These are phyloP conservation scores for Myrmecobius fasciatus DNA, from an alignment of 2,113 vertebrate genomes.

Conservation along the genomic window DNA sequence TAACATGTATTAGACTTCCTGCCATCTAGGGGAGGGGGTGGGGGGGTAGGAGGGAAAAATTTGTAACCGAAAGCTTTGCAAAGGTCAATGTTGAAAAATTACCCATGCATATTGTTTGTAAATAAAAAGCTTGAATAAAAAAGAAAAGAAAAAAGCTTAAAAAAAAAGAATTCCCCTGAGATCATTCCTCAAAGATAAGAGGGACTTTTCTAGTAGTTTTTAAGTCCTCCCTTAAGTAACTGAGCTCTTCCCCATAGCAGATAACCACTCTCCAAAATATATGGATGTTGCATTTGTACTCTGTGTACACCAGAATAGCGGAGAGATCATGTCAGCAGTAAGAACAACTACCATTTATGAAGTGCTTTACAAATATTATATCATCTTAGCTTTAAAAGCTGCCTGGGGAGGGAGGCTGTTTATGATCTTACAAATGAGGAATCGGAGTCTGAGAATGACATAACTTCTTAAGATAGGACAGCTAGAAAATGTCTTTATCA, in stretches of 20 bases:
- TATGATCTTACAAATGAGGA: neutral
- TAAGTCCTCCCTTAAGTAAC: neutral
- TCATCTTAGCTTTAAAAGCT: neutral
- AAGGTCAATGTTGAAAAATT: too few relatives aligned
- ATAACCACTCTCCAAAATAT: neutral
- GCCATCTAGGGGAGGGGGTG: too few relatives aligned
- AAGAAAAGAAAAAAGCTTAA: too few relatives aligned
- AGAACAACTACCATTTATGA: neutral
- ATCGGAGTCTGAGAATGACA: neutral
- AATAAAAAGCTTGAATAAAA: too few relatives aligned
- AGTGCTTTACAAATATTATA: neutral
- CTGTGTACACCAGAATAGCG: neutral
- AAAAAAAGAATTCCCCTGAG: slow-evolving; percentile 38
- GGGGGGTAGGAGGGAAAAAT: too few relatives aligned
- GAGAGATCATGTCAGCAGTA: neutral
- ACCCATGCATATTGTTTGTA: too few relatives aligned
- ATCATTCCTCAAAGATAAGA: slow-evolving; percentile 64
- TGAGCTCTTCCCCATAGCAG: neutral
- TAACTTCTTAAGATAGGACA: neutral
- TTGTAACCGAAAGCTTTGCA: too few relatives aligned
- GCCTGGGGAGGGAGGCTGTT: neutral
- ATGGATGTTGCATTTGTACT: too few relatives aligned
- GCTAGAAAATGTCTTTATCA: neutral
- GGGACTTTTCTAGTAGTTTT: slow-evolving; percentile 62
- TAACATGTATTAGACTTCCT: too few relatives aligned